Conservation (phyloP, 2,888 invertebrate genomes). For the Lissonota sp. region DNA sequence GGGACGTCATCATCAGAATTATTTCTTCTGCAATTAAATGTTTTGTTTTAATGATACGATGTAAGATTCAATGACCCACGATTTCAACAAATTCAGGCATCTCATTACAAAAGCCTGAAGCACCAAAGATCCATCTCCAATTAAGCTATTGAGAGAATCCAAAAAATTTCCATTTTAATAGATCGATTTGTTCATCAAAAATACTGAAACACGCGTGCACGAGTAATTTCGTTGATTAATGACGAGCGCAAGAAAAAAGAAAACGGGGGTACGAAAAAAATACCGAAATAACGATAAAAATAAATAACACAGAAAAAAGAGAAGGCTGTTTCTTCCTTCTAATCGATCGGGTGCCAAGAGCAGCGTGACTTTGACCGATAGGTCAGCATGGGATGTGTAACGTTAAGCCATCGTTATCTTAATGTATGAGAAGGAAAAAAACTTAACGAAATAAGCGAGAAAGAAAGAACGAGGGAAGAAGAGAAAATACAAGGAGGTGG, state of each 20-base stretch:
- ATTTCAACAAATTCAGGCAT: no score
- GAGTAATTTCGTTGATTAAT: no score
- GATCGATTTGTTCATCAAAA: no score
- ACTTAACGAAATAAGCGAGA: constrained; percentile 70
- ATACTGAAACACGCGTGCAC: no score
- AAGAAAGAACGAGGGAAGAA: constrained; percentile 47
- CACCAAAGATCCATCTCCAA: no score
- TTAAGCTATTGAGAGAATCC: no score
- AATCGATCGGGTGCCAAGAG: constrained; percentile 68
- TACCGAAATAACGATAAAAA: constrained; percentile 14
- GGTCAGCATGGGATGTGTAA: constrained; percentile 69
- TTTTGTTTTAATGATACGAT: no score
- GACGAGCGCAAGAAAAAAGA: neutral
- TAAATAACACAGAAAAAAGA: constrained; percentile 47
- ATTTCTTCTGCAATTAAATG: no score
- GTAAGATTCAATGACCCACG: no score
- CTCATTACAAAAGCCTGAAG: no score
- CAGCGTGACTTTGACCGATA: constrained; percentile 80
- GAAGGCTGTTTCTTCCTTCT: constrained; percentile 64
- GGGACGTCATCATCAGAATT: no score
- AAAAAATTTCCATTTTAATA: no score
- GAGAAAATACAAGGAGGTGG: constrained; percentile 1
- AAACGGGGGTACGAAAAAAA: constrained; percentile 19
- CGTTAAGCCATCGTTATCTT: constrained; percentile 72
- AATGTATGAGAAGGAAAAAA: constrained; percentile 69